Base-by-base conservation (phyloP, 37 sponge, comb jelly and placozoan genomes). In the Petrosia ficiformis region DNA sequence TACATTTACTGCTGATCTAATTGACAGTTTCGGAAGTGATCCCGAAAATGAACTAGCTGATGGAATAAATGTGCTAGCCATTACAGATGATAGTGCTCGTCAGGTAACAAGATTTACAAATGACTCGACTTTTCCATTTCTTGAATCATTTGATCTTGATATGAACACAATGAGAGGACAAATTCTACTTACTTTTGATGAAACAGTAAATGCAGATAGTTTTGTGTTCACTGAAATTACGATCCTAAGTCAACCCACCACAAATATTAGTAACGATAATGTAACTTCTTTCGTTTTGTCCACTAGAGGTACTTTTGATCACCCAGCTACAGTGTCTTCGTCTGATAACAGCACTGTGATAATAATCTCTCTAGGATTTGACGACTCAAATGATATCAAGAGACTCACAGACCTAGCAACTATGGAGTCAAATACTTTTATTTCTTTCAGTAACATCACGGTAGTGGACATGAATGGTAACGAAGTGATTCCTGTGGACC, bases 361-460 rank as follows among this genome's bases (percentile, higher is more conserved):
- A 11, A 77, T 58, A 1, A 63, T 90, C 2, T 44, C 33, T 4
- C 28, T 90, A 36, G 91, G 91, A 0, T 90, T 90, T 82, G 82
- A 77, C 54, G 92, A 95, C 67, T 68, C 77, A 24, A 88, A 91
- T 76, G 86, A 81, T 30, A 74, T 95, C 64, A 95, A 91, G 76
- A 35, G 70, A 35, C 37, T 82, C 65, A 88, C 89, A 0, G 78
- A 78, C 24, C 38, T 95, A 24, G 89, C 86, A 48, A 82, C 86
- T 32, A 57, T 58, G 68, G 58, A 72, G 16, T 34, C 28, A 0
- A 74, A 81, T 35, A 91, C 89, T 3, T 88, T 44, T 63, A 70
- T 95, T 6, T 71, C 84, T 1, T 41, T 91, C 29, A 61, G 77
- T 48, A 85, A 79, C 58, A 3, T 28, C 29, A 91, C 92, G 19